Conservation (phyloP, 2,797 vertebrate genomes). For the Pseudotriccus pelzelni region DNA sequence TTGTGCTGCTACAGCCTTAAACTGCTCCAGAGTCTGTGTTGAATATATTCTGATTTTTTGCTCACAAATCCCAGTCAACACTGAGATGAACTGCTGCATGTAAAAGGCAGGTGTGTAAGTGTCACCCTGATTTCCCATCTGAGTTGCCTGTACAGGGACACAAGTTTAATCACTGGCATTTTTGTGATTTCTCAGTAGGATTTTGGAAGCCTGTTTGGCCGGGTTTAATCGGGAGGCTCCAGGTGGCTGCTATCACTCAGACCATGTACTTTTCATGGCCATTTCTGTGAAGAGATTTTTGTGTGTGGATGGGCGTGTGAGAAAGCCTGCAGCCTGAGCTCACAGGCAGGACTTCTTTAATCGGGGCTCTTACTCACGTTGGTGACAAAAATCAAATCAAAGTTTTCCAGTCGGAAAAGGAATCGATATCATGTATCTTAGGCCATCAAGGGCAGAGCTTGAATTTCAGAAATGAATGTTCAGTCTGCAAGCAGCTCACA, state of each 20-base stretch:
- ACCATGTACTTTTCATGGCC: background rate
- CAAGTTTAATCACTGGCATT: background rate
- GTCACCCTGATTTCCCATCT: fast-evolving
- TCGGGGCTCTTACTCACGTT: background rate
- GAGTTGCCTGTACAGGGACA: background rate
- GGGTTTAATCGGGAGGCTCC: background rate
- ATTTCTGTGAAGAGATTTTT: background rate
- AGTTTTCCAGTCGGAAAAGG: background rate
- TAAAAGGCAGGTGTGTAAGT: background rate
- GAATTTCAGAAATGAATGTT: background rate
- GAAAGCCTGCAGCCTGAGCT: background rate
- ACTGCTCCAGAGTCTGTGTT: background rate
- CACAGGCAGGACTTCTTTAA: background rate
- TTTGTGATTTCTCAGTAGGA: background rate
- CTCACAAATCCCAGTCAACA: background rate
- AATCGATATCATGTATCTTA: background rate
- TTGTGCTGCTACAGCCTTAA: background rate
- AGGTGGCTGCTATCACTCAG: background rate
- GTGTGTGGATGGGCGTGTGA: fast-evolving
- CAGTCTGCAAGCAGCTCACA: background rate
- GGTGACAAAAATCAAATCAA: background rate
- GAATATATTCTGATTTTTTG: background rate
- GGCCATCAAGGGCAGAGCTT: background rate
- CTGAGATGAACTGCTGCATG: background rate
- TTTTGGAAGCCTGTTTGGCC: background rate